A percentile compares a stretch with the other conserved stretches of the same genome.
Conservation (phyloP, 1,140 invertebrate species). For the Atta cephalotes region DNA sequence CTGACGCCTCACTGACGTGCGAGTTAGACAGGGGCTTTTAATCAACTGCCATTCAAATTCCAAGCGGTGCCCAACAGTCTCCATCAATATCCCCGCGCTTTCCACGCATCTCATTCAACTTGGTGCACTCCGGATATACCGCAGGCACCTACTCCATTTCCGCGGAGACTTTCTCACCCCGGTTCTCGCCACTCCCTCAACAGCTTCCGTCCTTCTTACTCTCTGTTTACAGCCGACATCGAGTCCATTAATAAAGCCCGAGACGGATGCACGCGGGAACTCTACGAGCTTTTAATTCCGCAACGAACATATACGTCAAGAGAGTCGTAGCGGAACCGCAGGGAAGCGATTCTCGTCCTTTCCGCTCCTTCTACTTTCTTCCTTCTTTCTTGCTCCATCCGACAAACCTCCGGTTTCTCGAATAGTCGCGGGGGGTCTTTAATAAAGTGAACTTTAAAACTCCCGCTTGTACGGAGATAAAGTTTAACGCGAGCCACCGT, state of each 20-base stretch:
- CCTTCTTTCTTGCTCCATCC: conserved; percentile 30
- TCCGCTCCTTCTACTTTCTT: neutral
- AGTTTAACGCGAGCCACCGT: conserved; percentile 79
- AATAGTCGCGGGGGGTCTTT: conserved; percentile 79
- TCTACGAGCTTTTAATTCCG: conserved; percentile 79
- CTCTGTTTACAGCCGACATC: conserved; percentile 65
- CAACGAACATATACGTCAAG: conserved; percentile 73
- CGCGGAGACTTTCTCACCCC: conserved; percentile 14
- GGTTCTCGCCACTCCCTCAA: neutral
- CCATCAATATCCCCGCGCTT: conserved; percentile 59
- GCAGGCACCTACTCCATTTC: conserved; percentile 58
- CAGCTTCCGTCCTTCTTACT: conserved; percentile 18
- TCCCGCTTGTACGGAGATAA: conserved; percentile 79
- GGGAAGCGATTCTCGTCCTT: conserved; percentile 54
- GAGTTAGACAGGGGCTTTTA: conserved; percentile 50
- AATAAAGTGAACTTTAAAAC: conserved; percentile 84
- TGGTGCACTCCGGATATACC: conserved; percentile 50
- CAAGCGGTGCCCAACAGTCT: conserved; percentile 54
- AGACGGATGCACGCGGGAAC: conserved; percentile 72
- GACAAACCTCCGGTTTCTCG: conserved; percentile 48
- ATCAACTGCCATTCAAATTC: conserved; percentile 65
- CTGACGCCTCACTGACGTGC: conserved; percentile 56
- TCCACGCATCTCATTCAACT: conserved; percentile 56
- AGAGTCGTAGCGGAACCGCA: conserved; percentile 67
- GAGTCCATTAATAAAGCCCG: conserved; percentile 73